Evolutionary conservation across 2,113 vertebrate genomes (phyloP), one percentile per base, ranked within the genome.

Genomic region (Helogale parvula): DNA sequence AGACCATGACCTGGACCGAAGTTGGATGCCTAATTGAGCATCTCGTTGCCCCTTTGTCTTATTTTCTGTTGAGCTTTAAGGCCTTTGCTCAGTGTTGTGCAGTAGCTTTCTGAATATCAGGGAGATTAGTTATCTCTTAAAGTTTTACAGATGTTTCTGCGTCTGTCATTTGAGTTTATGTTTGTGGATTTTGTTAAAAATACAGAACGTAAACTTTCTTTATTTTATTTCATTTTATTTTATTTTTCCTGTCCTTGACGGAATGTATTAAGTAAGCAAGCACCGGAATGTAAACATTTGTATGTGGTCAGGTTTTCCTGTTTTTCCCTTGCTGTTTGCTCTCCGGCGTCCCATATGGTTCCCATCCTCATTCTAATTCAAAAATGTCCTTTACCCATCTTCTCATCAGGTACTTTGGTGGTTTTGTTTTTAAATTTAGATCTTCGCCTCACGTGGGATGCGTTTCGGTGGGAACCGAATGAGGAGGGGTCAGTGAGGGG

Each of bases 371-470:
- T 94, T 47, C 41, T 90, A 33, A 96, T 57, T 79, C 41, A 96
- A 86, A 50, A 23, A 25, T 47, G 0, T 25, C 79, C 71, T 86
- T 90, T 87, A 60, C 74, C 27, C 13, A 7, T 88, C 5, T 94
- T 96, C 86, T 96, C 45, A 83, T 84, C 17, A 90, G 45, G 29
- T 79, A 74, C 38, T 79, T 93, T 80, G 94, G 27, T 96, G 45
- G 74, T 57, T 96, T 94, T 84, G 6, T 85, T 94, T 94, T 93
- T 57, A 94, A 68, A 66, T 74, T 83, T 94, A 90, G 74, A 93
- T 88, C 38, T 94, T 92, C 96, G 81, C 54, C 90, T 81, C 29
- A 33, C 84, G 3, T 66, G 79, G 66, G 83, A 72, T 94, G 52
- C 38, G 52, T 79, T 90, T 93, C 79, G 82, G 23, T 60, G 83